Evolutionary conservation across 1,140 invertebrate genomes (phyloP).

Genomic region (Halictus rubicundus): DNA sequence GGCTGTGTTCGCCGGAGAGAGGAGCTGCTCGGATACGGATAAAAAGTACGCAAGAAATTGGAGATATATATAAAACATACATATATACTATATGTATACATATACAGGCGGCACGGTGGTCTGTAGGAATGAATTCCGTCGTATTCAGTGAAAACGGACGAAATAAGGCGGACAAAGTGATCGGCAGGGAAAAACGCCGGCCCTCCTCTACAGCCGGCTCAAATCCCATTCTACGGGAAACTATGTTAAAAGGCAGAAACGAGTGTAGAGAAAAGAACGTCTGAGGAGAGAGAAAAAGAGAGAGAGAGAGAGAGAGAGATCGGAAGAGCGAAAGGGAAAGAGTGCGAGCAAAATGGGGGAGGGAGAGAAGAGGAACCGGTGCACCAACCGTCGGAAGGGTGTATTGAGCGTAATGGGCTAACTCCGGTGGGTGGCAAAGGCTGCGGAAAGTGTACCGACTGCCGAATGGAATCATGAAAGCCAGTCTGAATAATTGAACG

Average conservation of each 20-base stretch:
- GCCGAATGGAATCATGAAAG: conserved; percentile 54
- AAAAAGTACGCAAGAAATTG: conserved; percentile 26
- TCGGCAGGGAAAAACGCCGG: conserved; percentile 18
- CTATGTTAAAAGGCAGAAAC: conserved; percentile 60
- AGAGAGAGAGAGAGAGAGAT: neutral
- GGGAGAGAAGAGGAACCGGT: neutral
- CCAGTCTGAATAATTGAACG: conserved; percentile 59
- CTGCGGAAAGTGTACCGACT: conserved; percentile 47
- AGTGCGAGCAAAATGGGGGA: no score
- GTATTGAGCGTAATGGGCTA: conserved; percentile 42
- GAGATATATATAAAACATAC: neutral
- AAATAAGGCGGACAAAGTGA: conserved; percentile 53
- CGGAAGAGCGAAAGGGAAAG: no score
- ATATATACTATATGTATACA: no score
- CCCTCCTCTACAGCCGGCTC: conserved; percentile 10
- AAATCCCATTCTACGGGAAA: conserved; percentile 56
- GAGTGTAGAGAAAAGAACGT: conserved; percentile 41
- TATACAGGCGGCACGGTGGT: neutral
- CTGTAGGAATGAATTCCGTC: conserved; percentile 48
- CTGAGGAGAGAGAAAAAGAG: neutral
- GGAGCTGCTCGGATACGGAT: neutral
- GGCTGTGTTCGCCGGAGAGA: neutral
- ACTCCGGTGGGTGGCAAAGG: conserved; percentile 6
- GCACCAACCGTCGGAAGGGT: conserved; percentile 7
- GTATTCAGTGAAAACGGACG: conserved; percentile 40